Percentiles rank a stretch among this genome's conserved stretches.
These are phyloP conservation scores for Steinernema feltiae DNA, from an alignment of 1,140 invertebrate species.

Conservation along the genomic window DNA sequence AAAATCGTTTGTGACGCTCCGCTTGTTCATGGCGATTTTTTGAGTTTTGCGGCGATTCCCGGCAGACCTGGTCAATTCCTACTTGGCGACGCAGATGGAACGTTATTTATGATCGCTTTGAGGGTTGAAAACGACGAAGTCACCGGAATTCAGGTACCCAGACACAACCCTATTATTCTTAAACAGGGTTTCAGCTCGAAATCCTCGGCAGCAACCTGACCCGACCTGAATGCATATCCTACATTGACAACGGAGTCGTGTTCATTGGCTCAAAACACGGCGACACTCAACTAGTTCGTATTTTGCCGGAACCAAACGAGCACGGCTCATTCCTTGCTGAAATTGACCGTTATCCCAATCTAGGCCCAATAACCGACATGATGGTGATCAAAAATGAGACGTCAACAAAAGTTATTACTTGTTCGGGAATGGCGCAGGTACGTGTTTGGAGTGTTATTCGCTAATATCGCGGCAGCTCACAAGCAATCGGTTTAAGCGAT, in stretches of 20 bases:
- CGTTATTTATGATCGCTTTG: slow-evolving; percentile 53
- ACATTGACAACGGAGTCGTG: slow-evolving; percentile 94
- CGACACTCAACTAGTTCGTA: slow-evolving; percentile 91
- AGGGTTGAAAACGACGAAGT: slow-evolving; percentile 67
- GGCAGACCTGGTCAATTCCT: background rate
- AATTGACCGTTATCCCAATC: slow-evolving; percentile 94
- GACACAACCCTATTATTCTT: slow-evolving; percentile 57
- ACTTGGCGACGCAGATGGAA: background rate
- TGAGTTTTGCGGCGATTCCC: background rate
- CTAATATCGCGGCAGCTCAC: background rate
- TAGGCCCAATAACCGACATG: slow-evolving; percentile 96
- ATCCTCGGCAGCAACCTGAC: slow-evolving; percentile 75
- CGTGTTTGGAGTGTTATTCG: slow-evolving; percentile 24
- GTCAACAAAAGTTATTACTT: slow-evolving; percentile 91
- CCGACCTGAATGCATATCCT: slow-evolving; percentile 96
- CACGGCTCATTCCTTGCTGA: slow-evolving; percentile 84
- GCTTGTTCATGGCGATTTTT: background rate
- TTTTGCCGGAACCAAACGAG: slow-evolving; percentile 73
- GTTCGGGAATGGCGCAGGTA: slow-evolving; percentile 70
- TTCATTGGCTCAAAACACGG: slow-evolving; percentile 92
- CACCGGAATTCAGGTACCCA: background rate
- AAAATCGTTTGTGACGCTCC: background rate
- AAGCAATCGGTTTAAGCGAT: background rate
- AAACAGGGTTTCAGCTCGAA: slow-evolving; percentile 86
- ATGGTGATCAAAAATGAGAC: slow-evolving; percentile 88